phyloP scores from a whole-genome alignment of 2,113 vertebrate species.

The Oenanthe oenanthe region DNA sequence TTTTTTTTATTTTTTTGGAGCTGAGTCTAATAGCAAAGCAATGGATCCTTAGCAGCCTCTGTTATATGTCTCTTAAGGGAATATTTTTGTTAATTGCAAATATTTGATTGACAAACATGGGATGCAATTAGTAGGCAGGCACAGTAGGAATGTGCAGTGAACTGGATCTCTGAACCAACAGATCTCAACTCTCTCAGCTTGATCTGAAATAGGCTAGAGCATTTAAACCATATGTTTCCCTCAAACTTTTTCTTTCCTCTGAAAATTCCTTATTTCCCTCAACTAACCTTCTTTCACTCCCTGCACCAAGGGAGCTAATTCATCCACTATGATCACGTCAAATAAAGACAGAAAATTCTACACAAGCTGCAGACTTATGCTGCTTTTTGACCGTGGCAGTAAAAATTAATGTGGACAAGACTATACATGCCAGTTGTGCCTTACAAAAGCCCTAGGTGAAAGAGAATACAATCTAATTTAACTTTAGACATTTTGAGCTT shows the following conservation, averaged over 20 bases:
- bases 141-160: conserved; percentile 89
- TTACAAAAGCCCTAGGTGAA: conserved; percentile 62
- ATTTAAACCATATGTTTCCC: conserved; percentile 90
- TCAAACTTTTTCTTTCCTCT: conserved; percentile 75
- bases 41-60: conserved; percentile 77
- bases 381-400: conserved; percentile 69
- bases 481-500: conserved; percentile 60
- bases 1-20: conserved; percentile 44
- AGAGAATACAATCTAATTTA: conserved; percentile 64
- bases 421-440: conserved; percentile 63
- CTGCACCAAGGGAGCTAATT: conserved; percentile 73
- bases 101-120: conserved; percentile 94
- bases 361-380: conserved; percentile 63
- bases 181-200: conserved; percentile 91
- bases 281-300: conserved; percentile 73
- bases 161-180: conserved; percentile 89
- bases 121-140: conserved; percentile 91
- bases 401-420: conserved; percentile 76
- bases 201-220: conserved; percentile 84
- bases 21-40: conserved; percentile 70
- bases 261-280: conserved; percentile 77
- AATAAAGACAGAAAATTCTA: conserved; percentile 73
- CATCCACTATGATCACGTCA: conserved; percentile 63
- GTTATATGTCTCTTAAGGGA: conserved; percentile 83
- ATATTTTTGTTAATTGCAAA: conserved; percentile 90